A percentile compares a stretch with the other conserved stretches of the same genome.
phyloP scores from a whole-genome alignment of 2,113 vertebrate genomes.

The Limanda limanda region DNA sequence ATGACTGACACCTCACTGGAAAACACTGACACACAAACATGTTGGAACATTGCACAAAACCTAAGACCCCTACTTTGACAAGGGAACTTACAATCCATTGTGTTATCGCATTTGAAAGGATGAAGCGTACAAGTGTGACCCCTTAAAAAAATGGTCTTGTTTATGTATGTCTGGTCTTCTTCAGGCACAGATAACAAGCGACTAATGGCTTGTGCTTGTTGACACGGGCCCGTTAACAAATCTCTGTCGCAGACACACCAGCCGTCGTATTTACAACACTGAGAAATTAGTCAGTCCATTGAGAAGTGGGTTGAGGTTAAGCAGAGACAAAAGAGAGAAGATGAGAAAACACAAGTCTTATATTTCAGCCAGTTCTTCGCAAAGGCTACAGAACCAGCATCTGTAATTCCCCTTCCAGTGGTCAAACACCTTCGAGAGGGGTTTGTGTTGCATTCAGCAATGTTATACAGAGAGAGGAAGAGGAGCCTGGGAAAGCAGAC shows the following conservation, averaged over 20 bases:
- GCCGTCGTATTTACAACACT: slow-evolving; percentile 65
- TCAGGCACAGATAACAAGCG: slow-evolving; percentile 54
- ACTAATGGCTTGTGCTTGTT: slow-evolving; percentile 61
- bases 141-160: slow-evolving; percentile 5
- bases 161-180: slow-evolving; percentile 36
- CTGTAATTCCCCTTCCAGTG: slow-evolving; percentile 78
- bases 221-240: slow-evolving; percentile 51
- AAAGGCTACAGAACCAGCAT: slow-evolving; percentile 48
- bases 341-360: slow-evolving; percentile 49
- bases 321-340: slow-evolving; percentile 30
- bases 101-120: slow-evolving; percentile 51
- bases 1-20: slow-evolving; percentile 51
- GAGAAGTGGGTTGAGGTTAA: slow-evolving; percentile 65
- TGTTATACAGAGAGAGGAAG: slow-evolving; percentile 56
- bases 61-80: slow-evolving; percentile 28
- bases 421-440: slow-evolving; percentile 61
- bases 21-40: slow-evolving; percentile 49
- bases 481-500: slow-evolving; percentile 39
- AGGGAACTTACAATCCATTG: slow-evolving; percentile 15
- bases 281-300: slow-evolving; percentile 64
- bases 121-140: slow-evolving; percentile 35
- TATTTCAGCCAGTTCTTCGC: slow-evolving; percentile 59
- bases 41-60: slow-evolving; percentile 28
- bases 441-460: slow-evolving; percentile 58
- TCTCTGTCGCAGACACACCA: slow-evolving; percentile 60